Evolutionary conservation across 1,140 invertebrate species (phyloP).

Genomic region (Hirudo medicinalis): DNA sequence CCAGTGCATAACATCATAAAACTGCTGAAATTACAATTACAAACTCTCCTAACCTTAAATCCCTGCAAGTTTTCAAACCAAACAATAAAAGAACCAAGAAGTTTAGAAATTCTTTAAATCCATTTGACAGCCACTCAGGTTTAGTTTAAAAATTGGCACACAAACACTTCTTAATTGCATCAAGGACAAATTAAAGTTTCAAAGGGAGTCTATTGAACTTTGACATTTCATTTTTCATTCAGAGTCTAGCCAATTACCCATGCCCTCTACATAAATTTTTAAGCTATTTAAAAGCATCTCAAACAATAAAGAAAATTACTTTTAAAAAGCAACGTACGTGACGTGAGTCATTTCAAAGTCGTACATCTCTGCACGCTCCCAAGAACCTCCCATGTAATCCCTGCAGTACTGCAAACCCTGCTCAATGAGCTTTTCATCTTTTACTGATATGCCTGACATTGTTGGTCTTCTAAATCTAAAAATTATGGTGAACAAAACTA

Average conservation of each 20-base stretch:
- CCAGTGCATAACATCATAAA: no score
- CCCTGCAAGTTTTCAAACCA: no score
- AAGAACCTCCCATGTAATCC: constrained; percentile 28
- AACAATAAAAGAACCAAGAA: no score
- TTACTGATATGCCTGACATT: not conserved
- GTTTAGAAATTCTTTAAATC: no score
- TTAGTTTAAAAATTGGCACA: no score
- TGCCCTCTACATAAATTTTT: no score
- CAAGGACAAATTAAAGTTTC: not conserved
- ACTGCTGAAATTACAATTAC: no score
- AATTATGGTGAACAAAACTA: not conserved
- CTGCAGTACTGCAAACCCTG: constrained; percentile 21
- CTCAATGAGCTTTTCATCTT: not conserved
- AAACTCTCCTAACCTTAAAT: no score
- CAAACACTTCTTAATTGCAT: no score
- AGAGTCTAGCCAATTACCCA: no score
- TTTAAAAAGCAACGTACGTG: constrained; percentile 20
- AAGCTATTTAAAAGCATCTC: not conserved
- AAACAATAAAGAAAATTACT: not conserved
- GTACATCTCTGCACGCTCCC: constrained; percentile 24
- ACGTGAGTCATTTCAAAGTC: constrained; percentile 25
- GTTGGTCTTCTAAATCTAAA: not conserved
- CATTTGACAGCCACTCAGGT: no score
- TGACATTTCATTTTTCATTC: not conserved
- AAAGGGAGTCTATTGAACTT: not conserved